Base-by-base conservation (phyloP, 1,140 invertebrate genomes). In the Latrodectus geometricus region DNA sequence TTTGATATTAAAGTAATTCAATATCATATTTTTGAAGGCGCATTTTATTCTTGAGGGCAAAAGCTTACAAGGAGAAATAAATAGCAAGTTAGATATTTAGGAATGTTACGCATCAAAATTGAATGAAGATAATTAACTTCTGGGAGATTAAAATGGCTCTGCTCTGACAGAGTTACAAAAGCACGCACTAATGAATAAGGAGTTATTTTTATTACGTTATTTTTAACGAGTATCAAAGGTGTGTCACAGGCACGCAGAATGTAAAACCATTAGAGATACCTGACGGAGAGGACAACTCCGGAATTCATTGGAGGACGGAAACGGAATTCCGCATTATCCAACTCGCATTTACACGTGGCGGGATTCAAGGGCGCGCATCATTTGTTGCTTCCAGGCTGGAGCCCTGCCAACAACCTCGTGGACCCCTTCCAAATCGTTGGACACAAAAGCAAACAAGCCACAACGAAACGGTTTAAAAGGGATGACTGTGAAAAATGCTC, bases 391-490 rank as follows among this genome's bases (percentile, higher is more conserved):
- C 49, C 52, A 20, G 74, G 74, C 17, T 76, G 74, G 74, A 54
- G 12, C 9, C n/a, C 12, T 11, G 74, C 74, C 74, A 76, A 54
- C 20, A 56, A 2, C 17, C 49, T 12, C 74, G 74, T 76, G 74
- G 74, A 49, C 12, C n/a, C 7, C 52, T 8, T 76, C 74, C 74
- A 76, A 76, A 61, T 35, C 52, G 74, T 52, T 23, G 74, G 74
- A 76, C 74, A 76, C 74, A 76, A 35, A 35, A 76, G 52, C 74
- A 76, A 76, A 76, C 74, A 76, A 76, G 50, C 50, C 74, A 20
- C 20, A 23, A 56, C 74, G 74, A 76, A 76, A 74, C 15, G 9
- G 72, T 50, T 74, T 61, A 14, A 61, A 61, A 61, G 54, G 54
- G 54, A n/a, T 49, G 50, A 76, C 74, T 21, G 50, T 56, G 74